These are phyloP conservation scores for Rhaphigaster nebulosa DNA, from an alignment of 2,888 invertebrate genomes.

Conservation along the genomic window DNA sequence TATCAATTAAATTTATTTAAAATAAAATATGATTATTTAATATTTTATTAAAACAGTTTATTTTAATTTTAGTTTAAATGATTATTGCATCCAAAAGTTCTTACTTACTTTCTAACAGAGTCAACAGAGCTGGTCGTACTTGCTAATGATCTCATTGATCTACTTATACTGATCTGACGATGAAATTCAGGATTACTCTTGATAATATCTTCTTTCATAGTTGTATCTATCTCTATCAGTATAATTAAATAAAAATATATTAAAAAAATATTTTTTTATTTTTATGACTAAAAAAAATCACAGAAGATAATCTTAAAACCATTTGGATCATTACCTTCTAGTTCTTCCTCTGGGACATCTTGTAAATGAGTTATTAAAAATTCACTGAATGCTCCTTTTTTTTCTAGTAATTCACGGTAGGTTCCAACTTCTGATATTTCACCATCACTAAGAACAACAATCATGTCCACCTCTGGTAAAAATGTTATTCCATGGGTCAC, in stretches of 20 bases:
- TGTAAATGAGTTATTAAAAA: slow-evolving; percentile 66
- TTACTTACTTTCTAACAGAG: slow-evolving; percentile 36
- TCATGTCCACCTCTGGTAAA: slow-evolving; percentile 72
- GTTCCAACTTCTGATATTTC: slow-evolving; percentile 73
- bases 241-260: not conserved
- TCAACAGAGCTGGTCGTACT: slow-evolving; percentile 34
- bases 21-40: not conserved
- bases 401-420: slow-evolving; percentile 72
- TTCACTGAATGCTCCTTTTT: slow-evolving; percentile 68
- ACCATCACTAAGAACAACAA: slow-evolving; percentile 73
- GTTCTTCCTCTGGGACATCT: slow-evolving; percentile 57
- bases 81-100: too few relatives aligned
- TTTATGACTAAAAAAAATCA: not conserved
- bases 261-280: not conserved
- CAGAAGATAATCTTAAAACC: not conserved
- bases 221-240: not conserved
- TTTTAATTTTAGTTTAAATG: too few relatives aligned
- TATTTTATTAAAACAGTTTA: too few relatives aligned
- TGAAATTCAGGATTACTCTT: slow-evolving; percentile 42
- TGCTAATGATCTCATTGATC: not conserved
- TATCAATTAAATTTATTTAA: not conserved
- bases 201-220: slow-evolving; percentile 30
- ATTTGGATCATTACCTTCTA: slow-evolving; percentile 54
- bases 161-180: slow-evolving; percentile 1
- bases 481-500: slow-evolving; percentile 76